Evolutionary conservation across 2,113 vertebrate species (phyloP).

Genomic region (Macquaria australasica): DNA sequence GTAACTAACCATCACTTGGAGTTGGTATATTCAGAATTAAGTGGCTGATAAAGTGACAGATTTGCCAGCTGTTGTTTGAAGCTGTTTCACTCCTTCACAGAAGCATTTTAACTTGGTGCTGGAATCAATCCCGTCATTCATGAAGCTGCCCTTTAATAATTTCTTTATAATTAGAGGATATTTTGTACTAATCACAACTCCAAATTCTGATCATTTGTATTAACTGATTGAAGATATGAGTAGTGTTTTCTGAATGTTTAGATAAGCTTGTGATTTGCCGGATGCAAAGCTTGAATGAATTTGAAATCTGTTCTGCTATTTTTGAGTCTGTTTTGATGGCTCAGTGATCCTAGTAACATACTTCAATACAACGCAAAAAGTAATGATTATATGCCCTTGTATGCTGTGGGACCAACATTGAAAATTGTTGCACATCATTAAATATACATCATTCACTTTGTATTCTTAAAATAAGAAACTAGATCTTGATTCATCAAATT

Average conservation of each 20-base stretch:
- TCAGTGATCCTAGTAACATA: background rate
- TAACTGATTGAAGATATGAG: background rate
- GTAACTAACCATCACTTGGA: background rate
- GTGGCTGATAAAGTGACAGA: background rate
- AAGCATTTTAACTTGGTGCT: background rate
- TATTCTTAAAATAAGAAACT: background rate
- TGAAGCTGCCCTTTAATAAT: background rate
- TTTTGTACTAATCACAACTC: background rate
- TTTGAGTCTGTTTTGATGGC: background rate
- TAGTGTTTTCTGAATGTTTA: background rate
- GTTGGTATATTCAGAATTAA: background rate
- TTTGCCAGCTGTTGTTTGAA: background rate
- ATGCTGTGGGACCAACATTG: background rate
- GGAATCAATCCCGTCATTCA: background rate
- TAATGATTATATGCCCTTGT: background rate
- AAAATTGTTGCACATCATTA: background rate
- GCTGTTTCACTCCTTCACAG: background rate
- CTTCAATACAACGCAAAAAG: background rate
- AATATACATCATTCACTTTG: background rate
- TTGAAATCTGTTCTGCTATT: background rate
- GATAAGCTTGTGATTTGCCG: background rate
- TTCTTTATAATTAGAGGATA: background rate
- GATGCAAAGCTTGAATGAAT: background rate
- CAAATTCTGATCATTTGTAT: background rate
- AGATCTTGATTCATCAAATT: background rate